Conservation (phyloP, 2,113 vertebrate species). For the Cnemophilus loriae region DNA sequence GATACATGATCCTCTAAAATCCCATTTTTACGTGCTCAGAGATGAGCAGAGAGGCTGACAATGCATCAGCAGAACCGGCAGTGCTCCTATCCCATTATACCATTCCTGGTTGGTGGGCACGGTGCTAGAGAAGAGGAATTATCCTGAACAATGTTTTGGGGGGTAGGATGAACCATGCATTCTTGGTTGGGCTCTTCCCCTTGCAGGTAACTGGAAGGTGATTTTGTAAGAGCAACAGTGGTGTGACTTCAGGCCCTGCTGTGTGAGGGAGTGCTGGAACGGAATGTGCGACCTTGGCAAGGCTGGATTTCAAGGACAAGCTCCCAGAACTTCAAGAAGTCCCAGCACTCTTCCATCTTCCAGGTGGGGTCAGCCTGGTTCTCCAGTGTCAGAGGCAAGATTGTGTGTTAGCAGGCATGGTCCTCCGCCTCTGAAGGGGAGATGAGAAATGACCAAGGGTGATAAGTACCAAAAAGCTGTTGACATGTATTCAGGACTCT, state of each 20-base stretch:
- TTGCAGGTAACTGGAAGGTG: background rate
- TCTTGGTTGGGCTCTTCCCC: background rate
- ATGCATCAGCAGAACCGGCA: background rate
- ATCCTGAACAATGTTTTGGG: background rate
- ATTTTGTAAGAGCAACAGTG: background rate
- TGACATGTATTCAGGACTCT: background rate
- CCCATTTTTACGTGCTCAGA: background rate
- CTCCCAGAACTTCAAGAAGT: background rate
- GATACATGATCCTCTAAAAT: background rate
- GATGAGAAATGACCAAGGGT: background rate
- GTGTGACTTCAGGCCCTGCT: background rate
- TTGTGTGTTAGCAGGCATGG: background rate
- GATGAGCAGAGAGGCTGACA: background rate
- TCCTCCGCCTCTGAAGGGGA: background rate
- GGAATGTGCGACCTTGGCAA: background rate
- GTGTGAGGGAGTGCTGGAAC: background rate
- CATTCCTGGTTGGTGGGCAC: background rate
- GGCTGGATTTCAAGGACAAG: background rate
- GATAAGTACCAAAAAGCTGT: conserved; percentile 13
- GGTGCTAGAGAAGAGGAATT: background rate
- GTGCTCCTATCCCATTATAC: rapidly evolving
- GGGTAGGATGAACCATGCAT: background rate
- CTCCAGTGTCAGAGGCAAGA: background rate
- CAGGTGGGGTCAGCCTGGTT: background rate
- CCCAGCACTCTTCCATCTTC: background rate